Percentiles rank a stretch among this genome's conserved stretches.
phyloP scores from a whole-genome alignment of 2,113 vertebrate genomes.

The Siniperca knerii region DNA sequence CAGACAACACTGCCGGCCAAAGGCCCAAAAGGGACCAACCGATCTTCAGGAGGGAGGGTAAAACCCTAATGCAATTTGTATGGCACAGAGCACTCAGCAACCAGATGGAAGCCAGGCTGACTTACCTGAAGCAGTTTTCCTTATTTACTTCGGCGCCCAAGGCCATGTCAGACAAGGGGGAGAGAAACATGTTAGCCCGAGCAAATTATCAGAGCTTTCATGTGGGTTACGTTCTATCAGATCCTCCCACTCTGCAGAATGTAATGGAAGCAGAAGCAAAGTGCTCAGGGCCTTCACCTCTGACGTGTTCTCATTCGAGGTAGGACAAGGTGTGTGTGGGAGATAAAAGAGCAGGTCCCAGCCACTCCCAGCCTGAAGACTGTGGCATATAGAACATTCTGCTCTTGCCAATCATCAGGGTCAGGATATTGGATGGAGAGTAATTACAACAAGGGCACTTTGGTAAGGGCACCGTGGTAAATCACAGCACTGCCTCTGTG shows the following conservation, averaged over 20 bases:
- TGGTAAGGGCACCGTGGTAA: slow-evolving; percentile 70
- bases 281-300: slow-evolving; percentile 76
- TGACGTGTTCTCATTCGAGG: slow-evolving; percentile 67
- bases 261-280: slow-evolving; percentile 77
- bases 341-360: slow-evolving; percentile 78
- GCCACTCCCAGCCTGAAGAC: slow-evolving; percentile 57
- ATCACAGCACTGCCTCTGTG: slow-evolving; percentile 49
- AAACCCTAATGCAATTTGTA: slow-evolving; percentile 73
- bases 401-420: slow-evolving; percentile 76
- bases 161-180: slow-evolving; percentile 75
- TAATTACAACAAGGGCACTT: slow-evolving; percentile 77
- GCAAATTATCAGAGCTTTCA: slow-evolving; percentile 78
- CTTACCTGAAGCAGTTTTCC: slow-evolving; percentile 74
- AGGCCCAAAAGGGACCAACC: slow-evolving; percentile 49
- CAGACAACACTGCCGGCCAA: slow-evolving; percentile 58
- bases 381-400: slow-evolving; percentile 69
- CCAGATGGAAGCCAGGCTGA: slow-evolving; percentile 68
- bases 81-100: slow-evolving; percentile 55
- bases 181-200: slow-evolving; percentile 66
- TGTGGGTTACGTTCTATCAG: slow-evolving; percentile 76
- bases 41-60: slow-evolving; percentile 26
- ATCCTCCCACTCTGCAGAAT: slow-evolving; percentile 75
- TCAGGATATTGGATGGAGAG: slow-evolving; percentile 75
- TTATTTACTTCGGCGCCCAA: slow-evolving; percentile 77
- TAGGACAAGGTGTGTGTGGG: slow-evolving; percentile 76